Base-by-base conservation (phyloP, 2,797 vertebrate species). In the Sparidentex hasta region DNA sequence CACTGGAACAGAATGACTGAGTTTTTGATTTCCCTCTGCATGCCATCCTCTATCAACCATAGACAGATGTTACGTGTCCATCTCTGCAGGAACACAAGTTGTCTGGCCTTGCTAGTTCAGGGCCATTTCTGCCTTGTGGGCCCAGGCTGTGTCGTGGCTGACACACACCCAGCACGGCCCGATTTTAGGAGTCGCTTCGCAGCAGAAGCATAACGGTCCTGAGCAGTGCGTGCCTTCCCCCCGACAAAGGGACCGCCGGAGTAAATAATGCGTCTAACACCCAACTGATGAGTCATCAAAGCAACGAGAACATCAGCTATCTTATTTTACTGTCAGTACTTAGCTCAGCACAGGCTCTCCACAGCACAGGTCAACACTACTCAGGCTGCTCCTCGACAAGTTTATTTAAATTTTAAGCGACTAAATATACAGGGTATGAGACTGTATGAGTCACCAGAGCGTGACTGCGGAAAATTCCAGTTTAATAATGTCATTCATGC, bases 191-290 rank as follows among this genome's bases (percentile, higher is more conserved):
- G 70, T 65, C 71, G 76, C 75, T 89, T 68, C 76, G 61, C 79
- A 76, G 72, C 73, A 72, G 72, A 83, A 80, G 75, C 75, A 65
- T 82, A 82, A 90, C 86, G 71, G 67, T 90, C 73, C 81, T 75
- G 84, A 87, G 81, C 76, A 84, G 77, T 72, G 69, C 57, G 59
- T 59, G 23, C 70, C 77, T 57, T 64, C 58, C 29, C 29, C 54
- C 16, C 61, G 48, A 81, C 76, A 87, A 85, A 89, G 54, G 68
- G 76, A 75, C 55, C 27, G 86, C 54, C 88, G 74, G 46, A 90
- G 80, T 84, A 88, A 90, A 88, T 90, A 83, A 92, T 89, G 81
- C 71, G 80, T 88, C 88, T 90, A 90, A 92, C 69, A 67, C 74
- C 57, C 50, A 71, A 73, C 65, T 90, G 83, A 88, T 91, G 90